A percentile compares a stretch with the other conserved stretches of the same genome.
Evolutionary conservation across 2,888 invertebrate species (phyloP).

Genomic region (Mallateleia sp.): DNA sequence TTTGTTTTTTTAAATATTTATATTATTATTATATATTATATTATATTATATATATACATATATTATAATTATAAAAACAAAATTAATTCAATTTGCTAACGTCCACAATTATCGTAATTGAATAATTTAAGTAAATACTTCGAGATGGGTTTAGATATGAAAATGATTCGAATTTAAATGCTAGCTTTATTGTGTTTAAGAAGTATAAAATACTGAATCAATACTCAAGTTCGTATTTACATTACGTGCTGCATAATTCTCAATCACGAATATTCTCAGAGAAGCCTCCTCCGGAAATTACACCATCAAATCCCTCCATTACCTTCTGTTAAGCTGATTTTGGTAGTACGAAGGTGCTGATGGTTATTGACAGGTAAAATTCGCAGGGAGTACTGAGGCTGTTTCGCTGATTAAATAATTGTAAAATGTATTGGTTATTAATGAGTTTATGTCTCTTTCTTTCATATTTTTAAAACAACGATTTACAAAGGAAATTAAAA

Average conservation of each 20-base stretch:
- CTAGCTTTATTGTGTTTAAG: constrained; percentile 43
- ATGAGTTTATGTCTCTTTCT: background rate
- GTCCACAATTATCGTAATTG: constrained; percentile 2
- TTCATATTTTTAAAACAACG: background rate
- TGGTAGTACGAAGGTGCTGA: constrained; percentile 68
- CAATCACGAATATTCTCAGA: constrained; percentile 78
- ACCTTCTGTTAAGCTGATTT: constrained; percentile 78
- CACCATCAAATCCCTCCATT: constrained; percentile 79
- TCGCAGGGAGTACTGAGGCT: constrained; percentile 67
- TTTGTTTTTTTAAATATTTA: too few species aligned
- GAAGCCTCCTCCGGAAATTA: constrained; percentile 78
- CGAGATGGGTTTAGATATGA: constrained; percentile 16
- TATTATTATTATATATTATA: too few species aligned
- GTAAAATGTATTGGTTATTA: constrained; percentile 36
- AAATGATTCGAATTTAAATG: constrained; percentile 27
- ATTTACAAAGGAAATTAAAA: too few species aligned
- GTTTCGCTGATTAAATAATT: constrained; percentile 56
- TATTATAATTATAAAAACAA: too few species aligned
- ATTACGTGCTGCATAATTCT: constrained; percentile 74
- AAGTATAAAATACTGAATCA: constrained; percentile 53
- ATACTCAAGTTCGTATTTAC: constrained; percentile 68
- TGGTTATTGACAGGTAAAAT: constrained; percentile 76
- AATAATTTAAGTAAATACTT: constrained; percentile 12
- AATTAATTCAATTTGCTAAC: background rate
- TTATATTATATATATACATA: too few species aligned